Base-by-base conservation (phyloP, 2,113 vertebrate species). In the Calyptommatus sinebrachiatus region DNA sequence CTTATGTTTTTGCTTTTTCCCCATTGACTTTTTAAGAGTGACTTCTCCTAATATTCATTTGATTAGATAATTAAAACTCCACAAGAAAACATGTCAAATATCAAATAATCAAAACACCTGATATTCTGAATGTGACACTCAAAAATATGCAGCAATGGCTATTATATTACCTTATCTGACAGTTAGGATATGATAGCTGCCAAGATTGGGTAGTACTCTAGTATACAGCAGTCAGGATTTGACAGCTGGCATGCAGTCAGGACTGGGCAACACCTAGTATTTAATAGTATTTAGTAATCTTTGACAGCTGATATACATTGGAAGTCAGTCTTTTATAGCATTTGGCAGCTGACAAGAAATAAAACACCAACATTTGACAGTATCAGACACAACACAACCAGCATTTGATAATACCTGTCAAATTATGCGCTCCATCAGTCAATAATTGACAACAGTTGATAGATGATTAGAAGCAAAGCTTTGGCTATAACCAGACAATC, bases 331-430 rank as follows among this genome's bases (percentile, higher is more conserved):
- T 71, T 50, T 7, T 2, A 28, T 14, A 28, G 53, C 61, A 63
- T 79, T 29, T 70, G 77, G 16, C 35, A 31, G 45, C 28, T 46
- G 16, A 73, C 21, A n/a, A 53, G 45, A 29, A 73, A 29, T 35
- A 65, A n/a, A 65, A 71, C 2, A n/a, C 28, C 75, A 71, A 70
- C 35, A 45, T 71, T 78, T 70, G 50, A 71, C 53, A 70, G 31
- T 21, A 70, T 61, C 53, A 78, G 35, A 29, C 24, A 41, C 48
- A 11, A n/a, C 46, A 35, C 57, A 50, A 65, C 16, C 14, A 65
- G 10, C 28, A 80, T 80, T 66, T 66, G 61, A 73, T 73, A 50
- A 14, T 41, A 80, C 65, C 63, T n/a, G 48, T n/a, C 22, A 50
- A 8, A 61, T 73, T 16, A 22, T 16, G 65, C 35, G 29, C 46